Base-by-base conservation (phyloP, 92 coral and sea anemone species). In the Epizoanthus scotinus region DNA sequence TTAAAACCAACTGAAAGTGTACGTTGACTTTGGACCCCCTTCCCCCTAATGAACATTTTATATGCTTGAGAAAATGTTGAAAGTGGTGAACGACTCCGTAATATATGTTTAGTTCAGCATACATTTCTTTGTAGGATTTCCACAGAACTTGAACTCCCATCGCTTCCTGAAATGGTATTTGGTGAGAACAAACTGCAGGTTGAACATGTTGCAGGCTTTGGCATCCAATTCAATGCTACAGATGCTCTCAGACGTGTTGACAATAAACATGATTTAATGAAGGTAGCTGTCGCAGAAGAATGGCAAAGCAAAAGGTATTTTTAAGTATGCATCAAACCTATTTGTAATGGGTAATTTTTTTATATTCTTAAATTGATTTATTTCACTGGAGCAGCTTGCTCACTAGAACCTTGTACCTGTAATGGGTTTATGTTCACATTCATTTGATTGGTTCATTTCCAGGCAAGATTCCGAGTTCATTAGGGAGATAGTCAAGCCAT, bases 121-220 rank as follows among this genome's bases (percentile, higher is more conserved):
- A 34, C 40, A 34, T 58, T 47, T 53, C 24, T 65, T 59, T 24
- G 21, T 58, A 95, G 98, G 83, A 82, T 93, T 65, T 72, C 93
- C 17, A 15, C 85, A 63, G 98, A 95, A 24, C 86, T 95, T 49
- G 81, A 86, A 21, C 85, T 95, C 34, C 99, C 98, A 5, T 86
- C 98, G 31, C 87, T 95, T 47, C 99, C 99, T 66, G 99, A 95
- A 77, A 95, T 95, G 99, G 89, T 95, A 17, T 95, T 95, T 91
- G 99, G 99, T 9, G 94, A 93, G 47, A 95, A 89, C 73, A 22
- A 71, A 47, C 89, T 95, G 17, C 85, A 88, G 78, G 89, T 95
- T 42, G 68, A 89, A 67, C 99, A 95, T 29, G 56, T 73, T 18
- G 87, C 87, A 34, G 99, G 99, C 28, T 95, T 93, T 93, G 98